phyloP scores from a whole-genome alignment of 2,888 invertebrate species.

The Eremobia ochroleuca region DNA sequence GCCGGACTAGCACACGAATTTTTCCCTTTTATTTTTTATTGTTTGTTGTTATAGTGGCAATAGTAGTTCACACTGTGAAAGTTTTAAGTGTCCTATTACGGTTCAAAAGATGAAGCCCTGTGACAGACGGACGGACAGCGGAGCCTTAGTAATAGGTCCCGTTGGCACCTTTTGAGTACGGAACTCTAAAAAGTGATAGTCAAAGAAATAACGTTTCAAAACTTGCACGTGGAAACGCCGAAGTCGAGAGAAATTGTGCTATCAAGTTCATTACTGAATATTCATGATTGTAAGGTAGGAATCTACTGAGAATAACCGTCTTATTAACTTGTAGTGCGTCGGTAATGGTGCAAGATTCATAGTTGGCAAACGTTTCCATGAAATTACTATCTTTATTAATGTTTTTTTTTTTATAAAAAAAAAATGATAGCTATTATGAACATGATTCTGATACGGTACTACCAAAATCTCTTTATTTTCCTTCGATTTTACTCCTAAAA shows the following conservation, averaged over 20 bases:
- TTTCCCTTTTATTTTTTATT: neutral
- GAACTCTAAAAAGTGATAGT: conserved; percentile 59
- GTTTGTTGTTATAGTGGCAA: neutral
- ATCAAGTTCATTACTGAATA: conserved; percentile 60
- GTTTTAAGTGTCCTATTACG: neutral
- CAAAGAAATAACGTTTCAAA: conserved; percentile 59
- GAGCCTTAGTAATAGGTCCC: neutral
- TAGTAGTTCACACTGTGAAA: neutral
- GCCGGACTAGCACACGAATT: neutral
- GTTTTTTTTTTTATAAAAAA: neutral
- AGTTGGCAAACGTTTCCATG: neutral
- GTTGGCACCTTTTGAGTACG: neutral
- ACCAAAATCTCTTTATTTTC: conserved; percentile 13
- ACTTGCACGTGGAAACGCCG: conserved; percentile 50
- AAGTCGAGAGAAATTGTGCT: conserved; percentile 46
- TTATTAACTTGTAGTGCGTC: conserved; percentile 37
- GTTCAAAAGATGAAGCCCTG: neutral
- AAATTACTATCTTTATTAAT: neutral
- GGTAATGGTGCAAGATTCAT: conserved; percentile 23
- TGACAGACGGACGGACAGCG: neutral
- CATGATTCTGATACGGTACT: conserved; percentile 12
- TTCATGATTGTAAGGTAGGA: conserved; percentile 53
- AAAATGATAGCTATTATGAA: neutral
- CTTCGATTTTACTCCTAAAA: conserved; percentile 22
- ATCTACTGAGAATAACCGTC: conserved; percentile 16